Base-by-base conservation (phyloP, 2,113 vertebrate species). In the Eidolon helvum region DNA sequence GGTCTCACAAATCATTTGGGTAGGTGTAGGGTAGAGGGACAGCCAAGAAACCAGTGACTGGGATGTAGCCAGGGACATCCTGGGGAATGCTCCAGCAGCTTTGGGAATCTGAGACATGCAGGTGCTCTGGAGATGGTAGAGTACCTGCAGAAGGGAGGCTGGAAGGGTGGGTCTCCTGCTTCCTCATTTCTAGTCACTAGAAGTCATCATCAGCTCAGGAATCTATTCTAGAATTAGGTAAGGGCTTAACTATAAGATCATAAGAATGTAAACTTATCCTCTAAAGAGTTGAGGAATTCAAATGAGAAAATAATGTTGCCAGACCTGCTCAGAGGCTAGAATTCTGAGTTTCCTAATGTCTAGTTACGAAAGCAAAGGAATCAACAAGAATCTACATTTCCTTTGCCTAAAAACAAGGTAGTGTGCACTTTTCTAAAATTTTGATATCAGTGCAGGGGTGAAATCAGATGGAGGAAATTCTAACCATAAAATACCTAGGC, bases 391-490 rank as follows among this genome's bases (percentile, higher is more conserved):
- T 38, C 59, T 7, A 38, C 38, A 19, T 2, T 18, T 79, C 72
- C 83, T 77, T 71, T 50, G 2, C 50, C 53, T 68, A 43, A 80
- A 90, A 92, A 59, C 30, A 7, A 93, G 28, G 35, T 72, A 2
- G 45, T 26, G 85, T 63, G 38, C 66, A 86, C 48, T 86, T 95
- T 89, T 78, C 33, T 38, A 94, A 96, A 94, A 28, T 61, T 72
- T 59, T 93, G 71, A 30, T 88, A 28, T 65, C 24, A 68, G 8
- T 55, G 35, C 33, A 82, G 24, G 10, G 21, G 24, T 28, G 69
- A 50, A 50, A 50, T 50, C 50, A 50, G 15, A 90, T 15, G 6
- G 22, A 11, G 7, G 18, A 66, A 87, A 84, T 53, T 72, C 38
- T 75, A 43, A 66, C n/a, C 30, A 72, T 59, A 83, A 95, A 80